Evolutionary conservation across 2,113 vertebrate species (phyloP), one percentile per base, ranked within the genome.

Genomic region (Chionodraco myersi): DNA sequence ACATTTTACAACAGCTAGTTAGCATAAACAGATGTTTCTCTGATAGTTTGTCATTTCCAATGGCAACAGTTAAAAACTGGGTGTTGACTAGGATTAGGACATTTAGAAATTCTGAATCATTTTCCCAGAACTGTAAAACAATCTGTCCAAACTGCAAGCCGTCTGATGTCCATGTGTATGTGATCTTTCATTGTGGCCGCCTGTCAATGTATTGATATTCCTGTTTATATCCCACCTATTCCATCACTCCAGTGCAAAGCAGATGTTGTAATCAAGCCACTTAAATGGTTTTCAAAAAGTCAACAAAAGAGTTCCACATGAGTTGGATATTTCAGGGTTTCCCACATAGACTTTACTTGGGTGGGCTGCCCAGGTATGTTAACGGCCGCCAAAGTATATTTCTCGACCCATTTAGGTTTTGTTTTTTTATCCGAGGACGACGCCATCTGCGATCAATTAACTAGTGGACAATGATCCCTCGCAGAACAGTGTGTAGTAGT

Each of bases 1-100:
- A 72, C 56, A 76, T 80, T 80, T 69, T 48, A 4, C 49, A 36
- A 65, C 44, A 66, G 47, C 53, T 49, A 45, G 51, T 71, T 82
- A n/a, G 7, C 12, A 64, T 52, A 36, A 67, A 77, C 59, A 69
- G 56, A 72, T 72, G 60, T 75, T 75, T 75, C 57, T 56, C 48
- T 72, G 67, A 57, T 81, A 41, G 21, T 70, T 73, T 79, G 63
- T 73, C 36, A 47, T 72, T 59, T 53, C 52, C 23, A 44, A 6
- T 64, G 34, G 72, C 10, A 63, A 63, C 30, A 52, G n/a, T 30
- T 51, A 76, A 57, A 21, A 57, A 30, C 9, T 52, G 5, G 15
- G 10, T 23, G n/a, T 51, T 56, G 70, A 26, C 14, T 41, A 11
- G 7, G 63, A 18, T n/a, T 41, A 8, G 1, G 15, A 62, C 14